Conservation (phyloP, 2,113 vertebrate genomes). For the Alaudala cheleensis region DNA sequence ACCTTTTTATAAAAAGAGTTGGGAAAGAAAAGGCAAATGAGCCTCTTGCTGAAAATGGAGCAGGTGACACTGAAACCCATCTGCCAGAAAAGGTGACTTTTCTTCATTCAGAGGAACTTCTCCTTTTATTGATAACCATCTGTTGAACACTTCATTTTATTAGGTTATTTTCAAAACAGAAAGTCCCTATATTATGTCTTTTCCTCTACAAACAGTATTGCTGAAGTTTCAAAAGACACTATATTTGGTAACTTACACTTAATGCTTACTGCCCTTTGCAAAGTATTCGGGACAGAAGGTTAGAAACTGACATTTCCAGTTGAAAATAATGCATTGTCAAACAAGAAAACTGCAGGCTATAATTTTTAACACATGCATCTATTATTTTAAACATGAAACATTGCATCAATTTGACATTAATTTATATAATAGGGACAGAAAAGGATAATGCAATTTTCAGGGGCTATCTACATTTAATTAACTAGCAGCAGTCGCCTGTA, state of each 20-base stretch:
- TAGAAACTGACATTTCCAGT: slow-evolving; percentile 67
- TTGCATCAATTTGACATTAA: slow-evolving; percentile 77
- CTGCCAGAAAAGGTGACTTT: not conserved
- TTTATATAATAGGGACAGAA: slow-evolving; percentile 78
- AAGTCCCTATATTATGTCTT: not conserved
- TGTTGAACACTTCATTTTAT: not conserved
- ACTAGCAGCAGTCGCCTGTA: slow-evolving; percentile 69
- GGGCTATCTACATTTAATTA: slow-evolving; percentile 77
- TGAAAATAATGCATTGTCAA: slow-evolving; percentile 77
- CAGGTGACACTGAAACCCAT: not conserved
- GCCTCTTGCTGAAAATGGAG: not conserved
- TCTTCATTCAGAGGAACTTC: not conserved
- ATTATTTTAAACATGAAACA: slow-evolving; percentile 79
- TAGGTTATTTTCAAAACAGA: not conserved
- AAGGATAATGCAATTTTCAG: slow-evolving; percentile 70
- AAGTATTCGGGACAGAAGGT: slow-evolving; percentile 65
- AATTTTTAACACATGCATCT: slow-evolving; percentile 78
- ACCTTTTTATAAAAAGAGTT: not conserved
- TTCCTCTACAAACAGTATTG: not conserved
- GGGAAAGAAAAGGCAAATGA: not conserved
- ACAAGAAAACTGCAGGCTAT: slow-evolving; percentile 73
- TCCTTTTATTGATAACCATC: not conserved
- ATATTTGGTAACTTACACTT: slow-evolving; percentile 63
- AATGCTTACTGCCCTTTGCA: slow-evolving; percentile 56
- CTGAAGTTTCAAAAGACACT: slow-evolving; percentile 53